Percentiles rank a stretch among this genome's conserved stretches.
Evolutionary conservation across 2,888 invertebrate species (phyloP).

Genomic region (Himalopsyche kuldschensis): DNA sequence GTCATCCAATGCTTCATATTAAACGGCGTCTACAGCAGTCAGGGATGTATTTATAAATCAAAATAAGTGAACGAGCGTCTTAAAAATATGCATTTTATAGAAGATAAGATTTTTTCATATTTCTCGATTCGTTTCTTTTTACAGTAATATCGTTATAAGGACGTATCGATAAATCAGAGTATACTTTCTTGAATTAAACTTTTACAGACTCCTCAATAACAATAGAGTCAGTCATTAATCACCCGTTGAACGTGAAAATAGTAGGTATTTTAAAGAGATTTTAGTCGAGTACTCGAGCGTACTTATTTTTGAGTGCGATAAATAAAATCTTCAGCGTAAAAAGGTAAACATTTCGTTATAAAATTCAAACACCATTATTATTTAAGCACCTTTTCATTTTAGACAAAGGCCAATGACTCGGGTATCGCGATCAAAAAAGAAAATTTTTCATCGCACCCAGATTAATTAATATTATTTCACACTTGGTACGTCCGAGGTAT

Average conservation of each 20-base stretch:
- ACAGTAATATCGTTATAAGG: not conserved
- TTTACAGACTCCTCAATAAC: conserved; percentile 21
- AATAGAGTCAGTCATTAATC: conserved; percentile 25
- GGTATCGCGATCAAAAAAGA: not conserved
- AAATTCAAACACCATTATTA: not conserved
- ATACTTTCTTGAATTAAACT: not conserved
- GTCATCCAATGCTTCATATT: too few relatives aligned
- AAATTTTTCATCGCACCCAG: not conserved
- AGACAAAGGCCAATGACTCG: not conserved
- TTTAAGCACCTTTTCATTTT: not conserved
- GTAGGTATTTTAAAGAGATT: not conserved
- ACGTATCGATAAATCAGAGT: not conserved
- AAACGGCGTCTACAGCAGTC: too few relatives aligned
- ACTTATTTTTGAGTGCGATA: not conserved
- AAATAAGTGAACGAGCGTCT: too few relatives aligned
- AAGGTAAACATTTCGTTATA: not conserved
- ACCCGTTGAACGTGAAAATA: conserved; percentile 1
- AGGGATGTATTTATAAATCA: too few relatives aligned
- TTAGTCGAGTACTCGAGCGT: not conserved
- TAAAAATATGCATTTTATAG: too few relatives aligned
- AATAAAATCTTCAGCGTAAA: not conserved
- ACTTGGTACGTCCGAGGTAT: not conserved
- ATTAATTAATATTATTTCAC: not conserved
- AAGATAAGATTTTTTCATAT: not conserved
- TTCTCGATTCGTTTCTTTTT: not conserved